These are phyloP conservation scores for Clarias batrachus DNA, from an alignment of 2,113 vertebrate species.

Conservation along the genomic window DNA sequence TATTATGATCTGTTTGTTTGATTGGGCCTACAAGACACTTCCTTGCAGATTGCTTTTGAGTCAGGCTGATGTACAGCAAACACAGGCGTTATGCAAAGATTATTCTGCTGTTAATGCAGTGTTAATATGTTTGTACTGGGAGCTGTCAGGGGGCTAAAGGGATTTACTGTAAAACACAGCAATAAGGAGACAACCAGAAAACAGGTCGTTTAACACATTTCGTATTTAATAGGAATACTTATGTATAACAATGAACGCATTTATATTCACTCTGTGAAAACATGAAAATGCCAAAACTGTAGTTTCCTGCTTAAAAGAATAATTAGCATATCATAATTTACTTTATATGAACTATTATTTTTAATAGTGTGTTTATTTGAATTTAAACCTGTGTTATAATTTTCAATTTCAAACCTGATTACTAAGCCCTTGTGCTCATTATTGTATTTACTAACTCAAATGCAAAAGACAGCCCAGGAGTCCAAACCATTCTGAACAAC, in stretches of 20 bases:
- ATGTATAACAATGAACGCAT: not conserved
- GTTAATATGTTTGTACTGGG: constrained; percentile 36
- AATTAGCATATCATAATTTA: not conserved
- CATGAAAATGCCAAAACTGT: not conserved
- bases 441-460: constrained; percentile 23
- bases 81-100: constrained; percentile 32
- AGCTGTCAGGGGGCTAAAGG: constrained; percentile 17
- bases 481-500: not conserved
- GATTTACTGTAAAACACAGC: not conserved
- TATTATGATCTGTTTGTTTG: constrained; percentile 47
- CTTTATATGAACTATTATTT: not conserved
- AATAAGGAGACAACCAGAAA: not conserved
- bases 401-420: constrained; percentile 16
- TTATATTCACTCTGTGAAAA: not conserved
- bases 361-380: not conserved
- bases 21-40: constrained; percentile 41
- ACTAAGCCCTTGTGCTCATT: not conserved
- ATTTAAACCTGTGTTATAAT: not conserved
- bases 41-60: constrained; percentile 27
- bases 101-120: not conserved
- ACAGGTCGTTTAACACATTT: constrained; percentile 23
- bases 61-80: constrained; percentile 31
- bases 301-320: not conserved
- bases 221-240: not conserved
- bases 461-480: constrained; percentile 1